These are phyloP conservation scores for Dyspetes luteomarginatus DNA, from an alignment of 2,888 invertebrate genomes.

Conservation along the genomic window DNA sequence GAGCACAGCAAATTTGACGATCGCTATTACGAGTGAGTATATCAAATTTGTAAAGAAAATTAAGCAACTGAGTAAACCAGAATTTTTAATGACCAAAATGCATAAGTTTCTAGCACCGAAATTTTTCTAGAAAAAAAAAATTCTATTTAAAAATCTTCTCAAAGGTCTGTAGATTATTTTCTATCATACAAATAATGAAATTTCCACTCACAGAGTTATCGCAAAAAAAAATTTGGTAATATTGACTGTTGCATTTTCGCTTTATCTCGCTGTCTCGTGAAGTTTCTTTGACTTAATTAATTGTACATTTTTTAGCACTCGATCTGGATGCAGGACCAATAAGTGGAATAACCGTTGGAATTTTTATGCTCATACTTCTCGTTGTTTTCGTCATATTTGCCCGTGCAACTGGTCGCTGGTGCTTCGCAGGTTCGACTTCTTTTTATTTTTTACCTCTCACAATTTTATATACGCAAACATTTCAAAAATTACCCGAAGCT, in stretches of 20 bases:
- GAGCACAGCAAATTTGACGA: conserved; percentile 85
- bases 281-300: conserved; percentile 3
- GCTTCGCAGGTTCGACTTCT: conserved; percentile 91
- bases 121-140: not conserved
- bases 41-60: too few species aligned
- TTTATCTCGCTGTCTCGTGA: too few species aligned
- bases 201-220: not conserved
- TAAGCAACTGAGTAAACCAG: too few species aligned
- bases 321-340: conserved; percentile 91
- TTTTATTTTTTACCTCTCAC: not conserved
- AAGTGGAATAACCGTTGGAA: conserved; percentile 90
- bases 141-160: conserved; percentile 27
- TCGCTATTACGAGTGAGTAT: conserved; percentile 90
- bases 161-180: conserved; percentile 39
- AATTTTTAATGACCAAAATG: conserved; percentile 27
- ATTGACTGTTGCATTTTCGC: not conserved
- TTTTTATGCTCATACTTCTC: conserved; percentile 87
- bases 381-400: conserved; percentile 89
- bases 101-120: too few species aligned
- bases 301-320: conserved; percentile 84
- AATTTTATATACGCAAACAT: conserved; percentile 5
- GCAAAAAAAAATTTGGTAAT: not conserved
- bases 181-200: conserved; percentile 1
- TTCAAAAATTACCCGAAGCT: conserved; percentile 10
- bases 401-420: conserved; percentile 92